Evolutionary conservation across 2,888 invertebrate species (phyloP), one percentile per base, ranked within the genome.

Genomic region (Agrilus mali): DNA sequence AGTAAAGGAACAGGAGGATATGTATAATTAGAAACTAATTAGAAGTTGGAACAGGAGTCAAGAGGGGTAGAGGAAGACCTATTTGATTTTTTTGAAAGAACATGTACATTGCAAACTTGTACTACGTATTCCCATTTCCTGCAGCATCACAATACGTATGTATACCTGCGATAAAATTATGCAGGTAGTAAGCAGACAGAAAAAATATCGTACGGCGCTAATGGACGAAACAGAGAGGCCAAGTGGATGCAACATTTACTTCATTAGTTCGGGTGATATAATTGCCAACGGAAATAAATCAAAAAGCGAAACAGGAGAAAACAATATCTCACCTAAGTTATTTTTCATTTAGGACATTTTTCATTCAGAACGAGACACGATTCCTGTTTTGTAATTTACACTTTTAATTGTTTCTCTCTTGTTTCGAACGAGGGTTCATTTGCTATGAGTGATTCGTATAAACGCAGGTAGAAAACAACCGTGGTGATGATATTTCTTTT

Each of bases 401-500:
- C 60, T 58, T 64, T 63, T 64, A 64, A 64, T 64, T 64, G 63
- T 64, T 62, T 64, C 59, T 53, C 60, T 60, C 60, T 60, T 60
- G 57, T 59, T 60, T 59, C 48, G 43, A 35, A 44, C 43, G 43
- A 46, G 42, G 46, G 42, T 50, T 45, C 53, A 50, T 53, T 54
- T 52, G 53, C 49, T 53, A 53, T 49, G 46, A 38, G 39, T 42
- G 39, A 41, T 27, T 27, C 27, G 27, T 27, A 27, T 27, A 27
- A 27, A 27, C 40, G 45, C 50, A 50, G 50, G 50, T 50, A 51
- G 51, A 50, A 42, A 27, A 27, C 27, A 20, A 6, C 6, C 4
- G 6, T 20, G 27, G 10, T 10, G 27, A 10, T 27, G 8, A 8
- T 27, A 2, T 27, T 40, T 33, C 17, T 20, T 40, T 32, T 32